phyloP scores from a whole-genome alignment of 2,113 vertebrate species.

The Ardeotis arabs region DNA sequence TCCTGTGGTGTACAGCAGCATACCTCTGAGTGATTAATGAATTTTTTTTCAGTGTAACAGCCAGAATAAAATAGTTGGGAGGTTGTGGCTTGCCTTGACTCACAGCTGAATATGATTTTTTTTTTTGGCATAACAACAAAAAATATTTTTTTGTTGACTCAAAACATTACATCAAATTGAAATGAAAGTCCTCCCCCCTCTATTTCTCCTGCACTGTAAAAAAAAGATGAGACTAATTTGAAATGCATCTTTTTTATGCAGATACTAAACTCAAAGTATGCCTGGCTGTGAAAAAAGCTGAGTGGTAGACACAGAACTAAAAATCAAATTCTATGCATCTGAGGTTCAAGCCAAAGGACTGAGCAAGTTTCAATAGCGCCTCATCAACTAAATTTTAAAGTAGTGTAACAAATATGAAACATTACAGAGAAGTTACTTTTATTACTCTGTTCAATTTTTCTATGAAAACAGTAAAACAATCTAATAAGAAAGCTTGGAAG shows the following conservation, averaged over 20 bases:
- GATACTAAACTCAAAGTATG: background rate
- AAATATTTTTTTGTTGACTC: constrained; percentile 8
- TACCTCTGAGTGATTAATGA: background rate
- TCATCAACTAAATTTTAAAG: constrained; percentile 9
- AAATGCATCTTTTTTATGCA: constrained; percentile 31
- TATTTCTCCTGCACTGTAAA: background rate
- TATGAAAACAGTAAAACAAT: background rate
- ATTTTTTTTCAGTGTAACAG: background rate
- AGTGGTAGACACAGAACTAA: background rate
- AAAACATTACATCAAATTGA: background rate
- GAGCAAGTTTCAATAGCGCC: background rate
- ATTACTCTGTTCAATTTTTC: background rate
- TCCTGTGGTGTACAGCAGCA: background rate
- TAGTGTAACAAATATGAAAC: background rate
- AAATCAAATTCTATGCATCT: background rate
- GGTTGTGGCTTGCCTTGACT: background rate
- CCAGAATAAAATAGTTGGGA: constrained; percentile 2
- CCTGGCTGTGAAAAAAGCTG: background rate
- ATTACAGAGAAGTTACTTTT: background rate
- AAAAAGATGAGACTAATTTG: background rate
- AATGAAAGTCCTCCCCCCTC: background rate
- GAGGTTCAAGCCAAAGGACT: background rate
- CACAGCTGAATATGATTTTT: background rate
- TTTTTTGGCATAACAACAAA: background rate
- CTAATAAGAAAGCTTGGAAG: background rate